Base-by-base conservation (phyloP, 2,888 invertebrate species). In the Agrochola lota region DNA sequence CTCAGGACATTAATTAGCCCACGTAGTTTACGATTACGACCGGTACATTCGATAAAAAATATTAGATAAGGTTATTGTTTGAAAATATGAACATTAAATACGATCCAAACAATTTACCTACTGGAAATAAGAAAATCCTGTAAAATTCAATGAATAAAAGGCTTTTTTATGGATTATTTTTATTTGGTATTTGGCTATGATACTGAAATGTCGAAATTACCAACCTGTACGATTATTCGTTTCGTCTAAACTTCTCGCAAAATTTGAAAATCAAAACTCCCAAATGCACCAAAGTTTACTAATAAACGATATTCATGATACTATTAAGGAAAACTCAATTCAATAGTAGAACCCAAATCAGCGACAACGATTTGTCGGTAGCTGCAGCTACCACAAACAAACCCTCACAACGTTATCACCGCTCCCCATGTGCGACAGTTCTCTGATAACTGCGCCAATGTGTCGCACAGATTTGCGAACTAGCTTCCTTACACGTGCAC, bases 401-500 rank as follows among this genome's bases (percentile, higher is more conserved):
- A 62, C 71, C 67, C 75, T 59, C 66, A 83, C 78, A 86, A 83
- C 85, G 85, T 90, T 91, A 91, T 91, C 91, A 89, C 52, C 64
- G 80, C 46, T 71, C 81, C 81, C 87, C 91, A 92, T 92, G 88
- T 91, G 89, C 86, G 68, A 74, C 88, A 60, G 75, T 60, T 35
- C 84, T 30, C 86, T 91, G 93, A 92, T 92, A 93, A 90, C 91
- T 87, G 89, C 84, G 83, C 78, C 95, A 96, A 96, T 95, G 91
- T 96, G 96, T 92, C 88, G 90, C 92, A 91, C 96, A 96, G 95
- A 96, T 96, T 96, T 95, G 95, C 96, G 91, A 91, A 90, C 88
- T 89, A 85, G 92, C 90, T 94, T 94, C 94, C 93, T 93, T 90
- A 93, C 96, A 96, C 96, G 95, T 96, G 95, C 93, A 90, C 87